These are phyloP conservation scores for Pelobates fuscus DNA, from an alignment of 2,113 vertebrate genomes.

Conservation along the genomic window DNA sequence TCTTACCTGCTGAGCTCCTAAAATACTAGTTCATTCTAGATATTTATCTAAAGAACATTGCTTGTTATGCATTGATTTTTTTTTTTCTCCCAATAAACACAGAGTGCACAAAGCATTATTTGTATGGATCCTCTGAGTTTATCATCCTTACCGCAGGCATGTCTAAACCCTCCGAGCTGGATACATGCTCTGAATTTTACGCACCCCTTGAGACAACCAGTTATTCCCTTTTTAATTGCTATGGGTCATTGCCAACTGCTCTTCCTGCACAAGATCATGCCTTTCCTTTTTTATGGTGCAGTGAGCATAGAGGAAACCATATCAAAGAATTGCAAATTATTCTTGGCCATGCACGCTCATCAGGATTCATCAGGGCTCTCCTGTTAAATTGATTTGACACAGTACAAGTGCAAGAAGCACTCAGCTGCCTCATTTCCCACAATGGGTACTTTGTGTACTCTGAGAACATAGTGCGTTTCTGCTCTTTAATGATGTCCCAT, in stretches of 20 bases:
- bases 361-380: constrained; percentile 44
- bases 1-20: too few species aligned
- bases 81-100: neutral
- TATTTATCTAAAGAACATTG: neutral
- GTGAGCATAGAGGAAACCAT: constrained; percentile 42
- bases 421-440: constrained; percentile 36
- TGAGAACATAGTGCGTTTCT: constrained; percentile 32
- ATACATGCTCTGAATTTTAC: constrained; percentile 29
- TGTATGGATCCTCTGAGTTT: neutral
- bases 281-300: constrained; percentile 42
- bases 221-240: constrained; percentile 34
- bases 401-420: constrained; percentile 45
- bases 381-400: constrained; percentile 47
- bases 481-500: constrained; percentile 38
- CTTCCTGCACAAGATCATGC: constrained; percentile 46
- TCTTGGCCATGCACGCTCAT: constrained; percentile 37
- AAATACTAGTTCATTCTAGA: neutral
- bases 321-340: constrained; percentile 47
- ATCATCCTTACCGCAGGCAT: neutral
- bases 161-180: neutral
- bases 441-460: constrained; percentile 41
- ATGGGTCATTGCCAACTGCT: constrained; percentile 35
- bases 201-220: constrained; percentile 38
- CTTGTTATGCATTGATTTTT: neutral
- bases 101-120: neutral